These are phyloP conservation scores for Calephelis perditalis DNA, from an alignment of 2,888 invertebrate species.

Conservation along the genomic window DNA sequence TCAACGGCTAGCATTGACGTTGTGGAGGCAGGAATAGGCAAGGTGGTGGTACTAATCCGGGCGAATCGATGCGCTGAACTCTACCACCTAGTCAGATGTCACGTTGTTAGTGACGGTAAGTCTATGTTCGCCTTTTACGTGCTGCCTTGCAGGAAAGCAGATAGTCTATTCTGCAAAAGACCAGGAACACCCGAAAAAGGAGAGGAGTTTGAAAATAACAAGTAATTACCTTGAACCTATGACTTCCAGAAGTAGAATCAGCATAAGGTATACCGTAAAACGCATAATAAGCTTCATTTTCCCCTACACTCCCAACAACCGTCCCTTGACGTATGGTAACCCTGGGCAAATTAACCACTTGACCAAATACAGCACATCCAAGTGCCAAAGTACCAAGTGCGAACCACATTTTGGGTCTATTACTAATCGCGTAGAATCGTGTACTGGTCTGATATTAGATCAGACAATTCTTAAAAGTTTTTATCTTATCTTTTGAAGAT, in stretches of 20 bases:
- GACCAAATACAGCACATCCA: conserved; percentile 31
- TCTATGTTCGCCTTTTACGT: too few species aligned
- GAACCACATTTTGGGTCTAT: conserved; percentile 40
- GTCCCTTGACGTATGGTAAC: conserved; percentile 50
- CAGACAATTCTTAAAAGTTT: conserved; percentile 1
- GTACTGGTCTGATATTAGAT: conserved; percentile 7
- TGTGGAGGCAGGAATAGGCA: too few species aligned
- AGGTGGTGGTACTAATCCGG: too few species aligned
- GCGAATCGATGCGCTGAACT: too few species aligned
- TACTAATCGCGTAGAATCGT: conserved; percentile 6
- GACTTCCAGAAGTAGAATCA: conserved; percentile 54
- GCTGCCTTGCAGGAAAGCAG: too few species aligned
- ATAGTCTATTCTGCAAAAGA: too few species aligned
- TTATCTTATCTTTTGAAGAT: conserved; percentile 25
- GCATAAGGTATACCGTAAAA: conserved; percentile 66
- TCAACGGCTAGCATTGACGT: too few species aligned
- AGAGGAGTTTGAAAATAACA: too few species aligned
- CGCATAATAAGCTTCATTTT: conserved; percentile 44
- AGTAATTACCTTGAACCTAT: conserved; percentile 56
- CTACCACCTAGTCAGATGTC: too few species aligned
- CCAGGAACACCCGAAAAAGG: too few species aligned
- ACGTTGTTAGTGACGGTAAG: too few species aligned
- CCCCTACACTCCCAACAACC: conserved; percentile 44
- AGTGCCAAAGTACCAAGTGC: conserved; percentile 31
- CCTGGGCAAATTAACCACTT: conserved; percentile 30